Conservation (phyloP, 2,113 vertebrate species). For the Cacatua alba region DNA sequence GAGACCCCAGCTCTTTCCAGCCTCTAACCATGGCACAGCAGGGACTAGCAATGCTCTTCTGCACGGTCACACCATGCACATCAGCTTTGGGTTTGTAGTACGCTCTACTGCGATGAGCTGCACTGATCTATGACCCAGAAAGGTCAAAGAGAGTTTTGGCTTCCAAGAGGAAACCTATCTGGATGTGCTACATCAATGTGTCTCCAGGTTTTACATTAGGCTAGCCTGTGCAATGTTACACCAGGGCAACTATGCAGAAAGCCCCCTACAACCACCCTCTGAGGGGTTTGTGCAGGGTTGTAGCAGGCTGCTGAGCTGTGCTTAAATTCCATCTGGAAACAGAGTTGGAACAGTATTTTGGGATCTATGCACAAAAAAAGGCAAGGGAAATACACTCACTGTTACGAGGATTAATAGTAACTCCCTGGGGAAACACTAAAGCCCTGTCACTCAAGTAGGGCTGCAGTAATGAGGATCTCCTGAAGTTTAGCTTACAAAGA, state of each 20-base stretch:
- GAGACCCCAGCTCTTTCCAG: neutral
- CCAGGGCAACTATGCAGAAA: neutral
- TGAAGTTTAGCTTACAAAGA: neutral
- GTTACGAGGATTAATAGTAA: neutral
- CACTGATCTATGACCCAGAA: neutral
- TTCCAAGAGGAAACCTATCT: neutral
- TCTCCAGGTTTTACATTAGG: neutral
- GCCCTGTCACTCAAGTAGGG: neutral
- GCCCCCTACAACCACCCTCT: neutral
- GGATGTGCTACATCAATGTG: neutral
- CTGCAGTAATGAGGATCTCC: neutral
- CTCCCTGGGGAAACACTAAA: neutral
- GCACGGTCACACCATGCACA: rapidly evolving
- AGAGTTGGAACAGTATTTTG: neutral
- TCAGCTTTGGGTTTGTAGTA: neutral
- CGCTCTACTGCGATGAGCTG: neutral
- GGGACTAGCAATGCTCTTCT: neutral
- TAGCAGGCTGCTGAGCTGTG: neutral
- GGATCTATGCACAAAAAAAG: neutral
- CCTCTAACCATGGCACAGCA: neutral
- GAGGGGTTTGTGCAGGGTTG: neutral
- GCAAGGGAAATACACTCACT: neutral
- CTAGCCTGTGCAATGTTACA: neutral
- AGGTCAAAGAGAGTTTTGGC: neutral
- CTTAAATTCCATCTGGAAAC: neutral